These are phyloP conservation scores for Polyommatus icarus DNA, from an alignment of 2,888 invertebrate species.

Conservation along the genomic window DNA sequence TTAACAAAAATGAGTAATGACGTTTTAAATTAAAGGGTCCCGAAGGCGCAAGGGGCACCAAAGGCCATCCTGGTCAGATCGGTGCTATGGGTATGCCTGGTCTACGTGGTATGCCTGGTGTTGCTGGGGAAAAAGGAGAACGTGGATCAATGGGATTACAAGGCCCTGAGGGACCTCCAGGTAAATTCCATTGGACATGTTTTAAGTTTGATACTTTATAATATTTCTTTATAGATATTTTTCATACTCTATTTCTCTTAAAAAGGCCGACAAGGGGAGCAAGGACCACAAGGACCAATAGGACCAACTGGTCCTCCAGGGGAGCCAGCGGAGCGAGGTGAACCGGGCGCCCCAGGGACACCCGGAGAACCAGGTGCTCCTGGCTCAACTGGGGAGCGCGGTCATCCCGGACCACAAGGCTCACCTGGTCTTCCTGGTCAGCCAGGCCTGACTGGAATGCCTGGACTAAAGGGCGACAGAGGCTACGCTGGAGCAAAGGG, in stretches of 20 bases:
- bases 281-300: conserved; percentile 87
- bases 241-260: background rate
- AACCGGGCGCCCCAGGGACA: conserved; percentile 85
- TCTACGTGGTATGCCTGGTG: conserved; percentile 83
- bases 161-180: conserved; percentile 89
- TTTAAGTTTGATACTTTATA: too few species aligned
- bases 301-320: conserved; percentile 89
- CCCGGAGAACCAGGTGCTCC: conserved; percentile 87
- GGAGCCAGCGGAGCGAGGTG: conserved; percentile 90
- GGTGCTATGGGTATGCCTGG: conserved; percentile 88
- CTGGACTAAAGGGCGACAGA: conserved; percentile 87
- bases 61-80: conserved; percentile 85
- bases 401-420: conserved; percentile 86
- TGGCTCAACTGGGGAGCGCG: conserved; percentile 87
- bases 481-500: conserved; percentile 87
- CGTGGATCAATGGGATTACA: conserved; percentile 84
- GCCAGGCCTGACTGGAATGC: conserved; percentile 84
- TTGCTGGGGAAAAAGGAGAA: conserved; percentile 88
- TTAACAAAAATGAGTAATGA: conserved; percentile 8
- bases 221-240: conserved; percentile 32
- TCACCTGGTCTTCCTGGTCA: conserved; percentile 85
- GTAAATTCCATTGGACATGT: conserved; percentile 51
- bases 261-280: conserved; percentile 85
- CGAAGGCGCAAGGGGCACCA: conserved; percentile 84
- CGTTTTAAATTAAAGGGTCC: conserved; percentile 75